phyloP scores from a whole-genome alignment of 2,888 invertebrate species.

The Agonopterix subpropinquella region DNA sequence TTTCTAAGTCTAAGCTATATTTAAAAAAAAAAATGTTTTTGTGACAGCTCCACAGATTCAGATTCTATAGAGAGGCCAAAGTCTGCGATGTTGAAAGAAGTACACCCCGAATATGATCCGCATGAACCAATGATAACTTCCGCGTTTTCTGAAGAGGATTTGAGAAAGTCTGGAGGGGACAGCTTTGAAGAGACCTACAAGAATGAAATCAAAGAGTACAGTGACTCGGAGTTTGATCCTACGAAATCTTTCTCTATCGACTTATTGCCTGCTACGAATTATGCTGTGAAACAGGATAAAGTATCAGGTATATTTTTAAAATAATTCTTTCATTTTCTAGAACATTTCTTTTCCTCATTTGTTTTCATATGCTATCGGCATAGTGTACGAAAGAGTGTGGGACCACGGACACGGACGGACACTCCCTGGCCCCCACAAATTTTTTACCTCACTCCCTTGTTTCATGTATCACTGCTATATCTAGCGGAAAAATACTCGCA shows the following conservation, averaged over 20 bases:
- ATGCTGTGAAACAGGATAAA: constrained; percentile 42
- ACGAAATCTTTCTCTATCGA: constrained; percentile 47
- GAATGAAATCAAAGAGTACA: constrained; percentile 43
- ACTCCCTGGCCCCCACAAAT: no score
- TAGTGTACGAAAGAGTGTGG: no score
- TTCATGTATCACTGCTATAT: no score
- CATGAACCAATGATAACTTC: constrained; percentile 72
- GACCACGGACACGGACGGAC: no score
- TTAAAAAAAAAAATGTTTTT: constrained; percentile 3
- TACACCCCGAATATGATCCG: constrained; percentile 66
- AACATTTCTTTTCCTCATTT: background rate
- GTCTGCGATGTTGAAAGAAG: constrained; percentile 62
- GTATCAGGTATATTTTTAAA: constrained; percentile 33
- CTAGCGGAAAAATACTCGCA: no score
- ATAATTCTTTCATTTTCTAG: background rate
- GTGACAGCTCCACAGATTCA: constrained; percentile 59
- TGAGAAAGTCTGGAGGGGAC: constrained; percentile 60
- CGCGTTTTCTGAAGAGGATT: constrained; percentile 64
- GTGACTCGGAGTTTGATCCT: constrained; percentile 41
- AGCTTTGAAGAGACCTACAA: constrained; percentile 54
- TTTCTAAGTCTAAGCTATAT: background rate
- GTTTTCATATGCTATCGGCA: no score
- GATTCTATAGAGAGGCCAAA: constrained; percentile 66
- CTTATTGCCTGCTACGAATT: constrained; percentile 33
- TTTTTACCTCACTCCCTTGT: no score